Base-by-base conservation (phyloP, 2,797 vertebrate genomes). In the Eulemur coronatus region DNA sequence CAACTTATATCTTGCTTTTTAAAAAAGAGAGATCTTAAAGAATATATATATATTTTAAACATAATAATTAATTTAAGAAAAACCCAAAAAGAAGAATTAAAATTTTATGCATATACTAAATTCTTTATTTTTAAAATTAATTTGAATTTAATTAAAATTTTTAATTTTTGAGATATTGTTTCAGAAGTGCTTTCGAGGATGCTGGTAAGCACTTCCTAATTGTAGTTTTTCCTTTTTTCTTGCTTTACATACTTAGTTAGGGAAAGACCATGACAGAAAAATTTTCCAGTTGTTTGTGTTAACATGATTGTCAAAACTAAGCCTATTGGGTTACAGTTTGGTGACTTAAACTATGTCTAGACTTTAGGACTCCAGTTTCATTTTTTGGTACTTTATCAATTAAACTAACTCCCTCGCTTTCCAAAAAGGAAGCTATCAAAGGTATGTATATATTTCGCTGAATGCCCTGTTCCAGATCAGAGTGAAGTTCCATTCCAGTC, bases 361-460 rank as follows among this genome's bases (percentile, higher is more conserved):
- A 97, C 97, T 87, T 82, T 10, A 73, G 95, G 96, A 88, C 94
- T 95, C 96, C 96, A 92, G 85, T 33, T 84, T 94, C 18, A 1
- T 59, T 65, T 69, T 96, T 86, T 15, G 10, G 67, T 76, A 67
- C 90, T 76, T 95, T 96, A 94, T 97, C 96, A 94, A 80, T 95
- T 93, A 81, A 89, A 90, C 69, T 67, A 87, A 90, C 69, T 67
- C 55, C 43, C 80, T 46, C 2, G 9, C 82, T 92, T 86, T 67
- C 91, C 55, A 13, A 52, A 95, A 84, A 84, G 92, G 85, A 86
- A 59, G 79, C 80, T 93, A 87, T 96, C 84, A 93, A 59, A 97
- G 86, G 94, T 94, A 88, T 91, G 75, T 79, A 30, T 92, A 35
- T 35, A 35, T 72, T 92, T 81, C 24, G 0, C 35, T 35, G 79